phyloP scores from a whole-genome alignment of 2,797 vertebrate species.

The Periophthalmus magnuspinnatus region DNA sequence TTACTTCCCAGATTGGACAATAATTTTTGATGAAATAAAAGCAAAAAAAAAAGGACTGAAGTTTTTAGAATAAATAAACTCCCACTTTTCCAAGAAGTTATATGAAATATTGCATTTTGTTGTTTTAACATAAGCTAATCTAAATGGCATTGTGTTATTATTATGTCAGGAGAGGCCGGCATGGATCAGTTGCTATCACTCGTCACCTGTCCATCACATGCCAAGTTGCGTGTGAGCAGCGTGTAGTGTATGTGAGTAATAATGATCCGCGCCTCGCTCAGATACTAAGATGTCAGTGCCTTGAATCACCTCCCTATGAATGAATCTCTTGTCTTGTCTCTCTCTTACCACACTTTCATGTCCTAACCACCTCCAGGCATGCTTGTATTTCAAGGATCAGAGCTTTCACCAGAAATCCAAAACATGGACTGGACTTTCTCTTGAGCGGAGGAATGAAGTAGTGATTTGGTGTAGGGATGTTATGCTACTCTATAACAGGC shows the following conservation, averaged over 20 bases:
- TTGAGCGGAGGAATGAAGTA: constrained; percentile 24
- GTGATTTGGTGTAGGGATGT: neutral
- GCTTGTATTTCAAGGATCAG: constrained; percentile 73
- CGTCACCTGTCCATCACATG: constrained; percentile 49
- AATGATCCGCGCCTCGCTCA: constrained; percentile 69
- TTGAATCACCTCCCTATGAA: constrained; percentile 79
- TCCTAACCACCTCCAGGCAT: constrained; percentile 76
- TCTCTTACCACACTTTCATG: constrained; percentile 75
- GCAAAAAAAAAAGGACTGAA: too few species aligned
- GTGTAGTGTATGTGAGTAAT: constrained; percentile 72
- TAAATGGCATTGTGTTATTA: neutral
- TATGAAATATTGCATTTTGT: neutral
- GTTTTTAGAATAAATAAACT: too few species aligned
- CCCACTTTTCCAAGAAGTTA: neutral
- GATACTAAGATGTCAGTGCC: constrained; percentile 71
- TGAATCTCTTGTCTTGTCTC: constrained; percentile 73
- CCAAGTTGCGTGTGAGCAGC: constrained; percentile 75
- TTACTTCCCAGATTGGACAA: too few species aligned
- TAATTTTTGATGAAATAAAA: too few species aligned
- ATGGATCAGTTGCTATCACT: constrained; percentile 29
- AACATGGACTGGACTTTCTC: constrained; percentile 59
- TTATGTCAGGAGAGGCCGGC: constrained; percentile 25
- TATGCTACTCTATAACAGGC: neutral
- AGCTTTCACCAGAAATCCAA: constrained; percentile 45
- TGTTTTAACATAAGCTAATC: neutral